Evolutionary conservation across 1,140 invertebrate species (phyloP).

Genomic region (Diorhabda carinulata): DNA sequence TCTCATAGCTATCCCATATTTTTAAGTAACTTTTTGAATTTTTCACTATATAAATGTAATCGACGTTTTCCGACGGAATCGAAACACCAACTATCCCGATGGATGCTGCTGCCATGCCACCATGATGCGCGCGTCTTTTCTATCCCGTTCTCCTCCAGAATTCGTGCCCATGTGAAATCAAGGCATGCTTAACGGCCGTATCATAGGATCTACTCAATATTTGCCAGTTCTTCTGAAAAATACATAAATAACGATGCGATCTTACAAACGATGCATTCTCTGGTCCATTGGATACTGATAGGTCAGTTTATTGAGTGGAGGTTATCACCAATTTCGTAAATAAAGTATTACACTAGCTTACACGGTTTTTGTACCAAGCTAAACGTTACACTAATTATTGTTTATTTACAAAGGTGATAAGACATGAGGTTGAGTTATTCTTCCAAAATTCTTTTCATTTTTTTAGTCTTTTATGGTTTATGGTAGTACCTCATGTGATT

Average conservation of each 20-base stretch:
- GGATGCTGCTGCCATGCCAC: conserved; percentile 31
- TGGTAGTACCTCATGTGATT: too few relatives aligned
- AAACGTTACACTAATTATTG: too few relatives aligned
- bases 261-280: background rate
- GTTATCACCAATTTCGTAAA: background rate
- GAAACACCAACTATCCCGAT: conserved; percentile 33
- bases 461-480: too few relatives aligned
- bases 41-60: conserved; percentile 13
- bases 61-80: conserved; percentile 25
- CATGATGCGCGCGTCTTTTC: conserved; percentile 33
- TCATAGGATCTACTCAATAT: conserved; percentile 30
- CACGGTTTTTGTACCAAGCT: too few relatives aligned
- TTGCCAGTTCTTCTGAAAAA: conserved; percentile 15
- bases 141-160: conserved; percentile 5
- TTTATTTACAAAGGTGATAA: too few relatives aligned
- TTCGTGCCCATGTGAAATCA: conserved; percentile 24
- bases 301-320: background rate
- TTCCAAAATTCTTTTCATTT: too few relatives aligned
- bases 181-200: conserved; percentile 32
- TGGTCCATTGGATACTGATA: background rate
- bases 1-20: conserved; percentile 35
- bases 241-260: conserved; percentile 13
- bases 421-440: too few relatives aligned
- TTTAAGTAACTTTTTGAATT: conserved; percentile 23
- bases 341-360: too few relatives aligned